phyloP scores from a whole-genome alignment of 2,888 invertebrate genomes.

The Stenoptilia bipunctidactyla region DNA sequence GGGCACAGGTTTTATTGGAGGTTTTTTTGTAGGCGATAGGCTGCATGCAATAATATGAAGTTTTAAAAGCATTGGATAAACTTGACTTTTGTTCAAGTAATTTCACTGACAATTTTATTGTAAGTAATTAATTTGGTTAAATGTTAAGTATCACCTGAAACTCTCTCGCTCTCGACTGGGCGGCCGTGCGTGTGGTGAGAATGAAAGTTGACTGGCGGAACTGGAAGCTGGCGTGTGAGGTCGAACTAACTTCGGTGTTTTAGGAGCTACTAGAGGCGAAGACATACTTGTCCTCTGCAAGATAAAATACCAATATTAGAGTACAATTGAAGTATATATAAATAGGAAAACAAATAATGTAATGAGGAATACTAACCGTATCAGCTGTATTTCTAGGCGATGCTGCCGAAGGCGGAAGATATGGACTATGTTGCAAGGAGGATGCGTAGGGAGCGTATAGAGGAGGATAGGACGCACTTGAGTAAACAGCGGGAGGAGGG shows the following conservation, averaged over 20 bases:
- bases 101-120: no score
- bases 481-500: constrained; percentile 77
- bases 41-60: no score
- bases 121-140: no score
- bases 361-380: constrained; percentile 33
- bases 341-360: neutral
- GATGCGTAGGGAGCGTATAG: constrained; percentile 86
- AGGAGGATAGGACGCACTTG: constrained; percentile 70
- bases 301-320: neutral
- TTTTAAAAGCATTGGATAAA: no score
- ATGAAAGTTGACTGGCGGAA: constrained; percentile 65
- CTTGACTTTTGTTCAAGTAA: no score
- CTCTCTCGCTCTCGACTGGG: constrained; percentile 86
- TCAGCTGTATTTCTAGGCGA: constrained; percentile 75
- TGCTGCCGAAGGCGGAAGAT: constrained; percentile 75
- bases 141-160: no score
- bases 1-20: no score
- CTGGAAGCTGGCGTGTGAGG: constrained; percentile 59
- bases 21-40: no score
- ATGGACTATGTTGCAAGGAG: constrained; percentile 79
- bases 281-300: constrained; percentile 57
- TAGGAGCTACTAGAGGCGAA: constrained; percentile 62
- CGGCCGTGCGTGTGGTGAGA: constrained; percentile 84
- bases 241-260: constrained; percentile 59
- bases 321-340: neutral